phyloP scores from a whole-genome alignment of 2,113 vertebrate species.

The Nothobranchius furzeri region DNA sequence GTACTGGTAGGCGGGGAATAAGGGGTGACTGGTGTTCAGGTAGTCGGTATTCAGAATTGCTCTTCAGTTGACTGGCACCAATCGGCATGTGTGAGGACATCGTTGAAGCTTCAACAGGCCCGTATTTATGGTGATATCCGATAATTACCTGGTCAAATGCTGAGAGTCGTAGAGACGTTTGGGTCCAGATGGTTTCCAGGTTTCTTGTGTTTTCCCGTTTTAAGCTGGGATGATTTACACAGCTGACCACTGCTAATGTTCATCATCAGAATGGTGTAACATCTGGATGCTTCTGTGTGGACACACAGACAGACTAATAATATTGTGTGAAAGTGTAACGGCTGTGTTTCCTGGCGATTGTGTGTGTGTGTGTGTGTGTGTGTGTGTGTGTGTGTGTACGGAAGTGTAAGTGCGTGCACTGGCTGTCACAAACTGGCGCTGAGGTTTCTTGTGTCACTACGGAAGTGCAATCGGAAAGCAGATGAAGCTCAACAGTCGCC shows the following conservation, averaged over 20 bases:
- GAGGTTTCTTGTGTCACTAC: constrained; percentile 65
- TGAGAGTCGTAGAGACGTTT: constrained; percentile 17
- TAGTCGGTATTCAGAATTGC: neutral
- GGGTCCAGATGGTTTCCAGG: constrained; percentile 26
- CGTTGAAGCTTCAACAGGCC: constrained; percentile 2
- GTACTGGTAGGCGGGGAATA: neutral
- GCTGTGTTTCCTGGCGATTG: constrained; percentile 27
- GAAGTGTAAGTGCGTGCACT: constrained; percentile 36
- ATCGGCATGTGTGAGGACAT: constrained; percentile 4
- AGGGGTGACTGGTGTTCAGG: neutral
- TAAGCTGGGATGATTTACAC: constrained; percentile 14
- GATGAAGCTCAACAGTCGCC: constrained; percentile 66
- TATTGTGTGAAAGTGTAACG: constrained; percentile 40
- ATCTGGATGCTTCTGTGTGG: constrained; percentile 42
- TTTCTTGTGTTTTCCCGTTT: constrained; percentile 18
- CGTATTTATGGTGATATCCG: constrained; percentile 17
- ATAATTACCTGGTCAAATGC: constrained; percentile 15
- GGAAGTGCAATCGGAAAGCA: constrained; percentile 69
- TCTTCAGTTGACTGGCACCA: neutral
- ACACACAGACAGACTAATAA: constrained; percentile 47
- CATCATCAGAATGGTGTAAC: neutral
- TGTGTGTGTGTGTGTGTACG: neutral
- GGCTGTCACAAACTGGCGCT: constrained; percentile 68
- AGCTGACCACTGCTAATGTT: constrained; percentile 1
- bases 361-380: constrained; percentile 5